These are phyloP conservation scores for Zhengitettix transpicula DNA, from an alignment of 2,888 invertebrate genomes.

Conservation along the genomic window DNA sequence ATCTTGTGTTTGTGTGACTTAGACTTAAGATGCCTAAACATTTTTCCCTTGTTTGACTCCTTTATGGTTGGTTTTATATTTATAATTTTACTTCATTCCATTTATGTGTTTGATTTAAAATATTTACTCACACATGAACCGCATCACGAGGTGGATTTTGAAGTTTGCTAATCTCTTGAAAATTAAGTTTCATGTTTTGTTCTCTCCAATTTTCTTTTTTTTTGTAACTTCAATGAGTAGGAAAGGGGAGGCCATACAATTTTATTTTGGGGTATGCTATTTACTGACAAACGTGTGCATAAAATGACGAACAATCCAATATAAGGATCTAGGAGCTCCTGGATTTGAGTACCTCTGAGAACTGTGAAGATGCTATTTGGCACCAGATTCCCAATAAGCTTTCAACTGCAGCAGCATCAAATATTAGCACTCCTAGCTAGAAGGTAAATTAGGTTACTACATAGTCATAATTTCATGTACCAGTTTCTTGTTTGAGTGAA, in stretches of 20 bases:
- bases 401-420: neutral
- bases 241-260: neutral
- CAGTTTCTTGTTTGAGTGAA: neutral
- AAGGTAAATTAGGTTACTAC: neutral
- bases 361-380: neutral
- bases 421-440: neutral
- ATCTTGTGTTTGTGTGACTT: neutral
- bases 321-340: no score
- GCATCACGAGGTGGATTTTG: no score
- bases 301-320: no score
- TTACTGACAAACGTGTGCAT: no score
- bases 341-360: neutral
- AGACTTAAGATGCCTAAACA: neutral
- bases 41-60: neutral
- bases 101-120: neutral
- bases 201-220: no score
- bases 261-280: neutral
- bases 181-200: no score
- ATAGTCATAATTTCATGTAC: neutral
- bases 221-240: neutral
- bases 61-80: neutral
- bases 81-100: neutral
- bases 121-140: no score
- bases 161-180: no score
- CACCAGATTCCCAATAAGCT: neutral